Conservation (phyloP, 2,797 vertebrate genomes). For the Remorina albescens region DNA sequence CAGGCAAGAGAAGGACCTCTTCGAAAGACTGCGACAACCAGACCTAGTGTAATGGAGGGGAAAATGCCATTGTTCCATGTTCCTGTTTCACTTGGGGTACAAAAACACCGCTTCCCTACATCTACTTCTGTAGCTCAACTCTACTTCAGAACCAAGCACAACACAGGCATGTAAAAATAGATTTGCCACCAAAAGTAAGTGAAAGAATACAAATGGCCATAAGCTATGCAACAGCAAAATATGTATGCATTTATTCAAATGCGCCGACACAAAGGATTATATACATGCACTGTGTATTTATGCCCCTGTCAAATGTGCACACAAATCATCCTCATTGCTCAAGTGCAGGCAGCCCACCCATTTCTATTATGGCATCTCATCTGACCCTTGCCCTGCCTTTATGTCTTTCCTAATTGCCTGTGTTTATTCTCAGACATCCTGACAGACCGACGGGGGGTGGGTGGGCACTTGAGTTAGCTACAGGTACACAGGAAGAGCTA, state of each 20-base stretch:
- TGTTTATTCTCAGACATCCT: slow-evolving; percentile 76
- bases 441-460: slow-evolving; percentile 49
- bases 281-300: slow-evolving; percentile 47
- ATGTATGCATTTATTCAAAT: slow-evolving; percentile 59
- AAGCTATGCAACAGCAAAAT: slow-evolving; percentile 49
- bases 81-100: slow-evolving; percentile 75
- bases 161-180: slow-evolving; percentile 74
- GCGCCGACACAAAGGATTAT: slow-evolving; percentile 49
- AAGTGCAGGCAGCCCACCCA: slow-evolving; percentile 58
- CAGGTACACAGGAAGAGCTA: slow-evolving; percentile 50
- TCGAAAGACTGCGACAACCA: slow-evolving; percentile 55
- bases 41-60: slow-evolving; percentile 73
- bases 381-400: slow-evolving; percentile 72
- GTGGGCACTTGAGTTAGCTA: slow-evolving; percentile 32
- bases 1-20: slow-evolving; percentile 50
- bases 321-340: slow-evolving; percentile 57
- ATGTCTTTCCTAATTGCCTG: slow-evolving; percentile 71
- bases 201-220: slow-evolving; percentile 65
- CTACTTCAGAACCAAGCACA: slow-evolving; percentile 70
- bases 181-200: slow-evolving; percentile 57
- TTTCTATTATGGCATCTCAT: slow-evolving; percentile 77
- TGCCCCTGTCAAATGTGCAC: slow-evolving; percentile 34
- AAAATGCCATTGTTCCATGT: slow-evolving; percentile 80
- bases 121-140: slow-evolving; percentile 60
- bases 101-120: slow-evolving; percentile 59